Evolutionary conservation across 1,140 invertebrate species (phyloP).

Genomic region (Hycleus cichorii): DNA sequence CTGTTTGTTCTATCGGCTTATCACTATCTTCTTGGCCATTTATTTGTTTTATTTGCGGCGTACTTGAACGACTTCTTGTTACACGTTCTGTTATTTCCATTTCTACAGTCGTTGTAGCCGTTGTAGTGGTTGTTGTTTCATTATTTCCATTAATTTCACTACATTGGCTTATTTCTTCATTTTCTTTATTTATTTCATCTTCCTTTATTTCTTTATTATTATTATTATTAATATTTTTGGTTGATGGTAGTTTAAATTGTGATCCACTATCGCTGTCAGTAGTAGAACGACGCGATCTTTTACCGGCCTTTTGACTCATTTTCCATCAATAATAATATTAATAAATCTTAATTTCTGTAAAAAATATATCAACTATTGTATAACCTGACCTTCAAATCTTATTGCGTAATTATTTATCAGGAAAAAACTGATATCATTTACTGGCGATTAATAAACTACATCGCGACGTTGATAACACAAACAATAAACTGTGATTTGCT

Average conservation of each 20-base stretch:
- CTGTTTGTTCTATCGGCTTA: background rate
- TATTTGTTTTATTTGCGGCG: conserved; percentile 16
- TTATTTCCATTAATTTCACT: background rate
- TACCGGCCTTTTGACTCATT: conserved; percentile 6
- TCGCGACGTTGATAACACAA: too few relatives aligned
- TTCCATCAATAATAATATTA: background rate
- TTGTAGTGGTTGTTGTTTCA: conserved; percentile 4
- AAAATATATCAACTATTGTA: too few relatives aligned
- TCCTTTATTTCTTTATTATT: too few relatives aligned
- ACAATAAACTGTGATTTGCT: too few relatives aligned
- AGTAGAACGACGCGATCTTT: conserved; percentile 2
- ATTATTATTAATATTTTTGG: background rate
- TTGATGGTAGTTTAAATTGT: conserved; percentile 1
- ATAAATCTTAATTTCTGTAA: too few relatives aligned
- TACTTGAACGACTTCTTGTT: conserved; percentile 15
- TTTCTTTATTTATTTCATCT: background rate
- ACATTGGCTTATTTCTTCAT: too few relatives aligned
- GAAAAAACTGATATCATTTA: too few relatives aligned
- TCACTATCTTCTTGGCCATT: conserved; percentile 1
- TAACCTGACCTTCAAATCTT: too few relatives aligned
- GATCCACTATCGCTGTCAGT: conserved; percentile 4
- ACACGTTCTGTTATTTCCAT: background rate
- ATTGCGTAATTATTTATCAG: too few relatives aligned
- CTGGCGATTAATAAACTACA: too few relatives aligned
- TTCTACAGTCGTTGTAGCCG: background rate